Base-by-base conservation (phyloP, 2,113 vertebrate species). In the Tragelaphus imberbis region DNA sequence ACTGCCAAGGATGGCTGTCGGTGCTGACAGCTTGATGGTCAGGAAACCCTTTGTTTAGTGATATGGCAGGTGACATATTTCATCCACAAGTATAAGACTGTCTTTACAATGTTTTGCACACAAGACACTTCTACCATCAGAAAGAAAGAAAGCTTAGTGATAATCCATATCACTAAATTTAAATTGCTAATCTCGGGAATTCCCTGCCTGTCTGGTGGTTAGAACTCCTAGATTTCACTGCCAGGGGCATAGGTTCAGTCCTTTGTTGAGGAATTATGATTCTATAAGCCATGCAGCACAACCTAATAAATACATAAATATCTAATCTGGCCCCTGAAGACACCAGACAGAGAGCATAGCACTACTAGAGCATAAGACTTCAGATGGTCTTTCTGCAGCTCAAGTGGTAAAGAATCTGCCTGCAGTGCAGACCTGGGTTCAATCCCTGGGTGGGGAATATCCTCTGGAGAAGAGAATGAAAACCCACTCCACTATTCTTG, bases 161-260 rank as follows among this genome's bases (percentile, higher is more conserved):
- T 49, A 25, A 3, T 47, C 80, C 17, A 30, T 49, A 36, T 36
- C 23, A 56, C 25, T 81, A 33, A 59, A 40, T 21, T n/a, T 49
- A 53, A 90, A 44, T 49, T 68, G 7, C 21, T 55, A 59, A 51
- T 81, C 47, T 81, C 9, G 9, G 47, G 16, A 51, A 81, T 33
- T 33, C 30, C 27, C 9, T 81, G 28, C 28, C 5, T 0, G 0
- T 12, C 79, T 0, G 0, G 16, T 1, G 4, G 47, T 33, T 81
- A 33, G 28, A 28, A 81, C 28, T 12, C 9, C 47, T 33, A 11
- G 47, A 33, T 51, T 81, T 51, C 9, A 51, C 47, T 81, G 79
- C 28, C 0, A 0, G 51, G 28, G 28, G 28, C 2, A 3, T 19
- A 5, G 16, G 8, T 81, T 81, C 79, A 51, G 9, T 33, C 44